Evolutionary conservation across 2,888 invertebrate species (phyloP).

Genomic region (Caenorhabditis panamensis): DNA sequence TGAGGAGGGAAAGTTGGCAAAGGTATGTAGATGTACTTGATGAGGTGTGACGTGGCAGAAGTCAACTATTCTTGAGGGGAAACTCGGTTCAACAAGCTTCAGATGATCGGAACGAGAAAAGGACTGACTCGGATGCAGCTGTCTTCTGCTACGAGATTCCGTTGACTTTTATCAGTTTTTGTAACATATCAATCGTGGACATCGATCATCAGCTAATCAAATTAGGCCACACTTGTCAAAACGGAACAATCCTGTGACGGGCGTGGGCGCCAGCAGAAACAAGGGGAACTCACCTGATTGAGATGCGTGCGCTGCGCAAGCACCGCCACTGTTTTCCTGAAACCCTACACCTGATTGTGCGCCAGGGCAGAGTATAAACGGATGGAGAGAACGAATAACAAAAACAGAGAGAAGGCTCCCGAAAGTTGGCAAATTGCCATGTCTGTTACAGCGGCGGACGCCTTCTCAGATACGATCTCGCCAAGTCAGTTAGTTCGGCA

Average conservation of each 20-base stretch:
- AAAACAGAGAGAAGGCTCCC: constrained; percentile 32
- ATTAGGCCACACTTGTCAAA: constrained; percentile 37
- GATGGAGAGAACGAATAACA: constrained; percentile 14
- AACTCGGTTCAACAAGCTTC: no score
- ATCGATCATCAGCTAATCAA: constrained; percentile 41
- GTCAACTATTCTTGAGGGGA: neutral
- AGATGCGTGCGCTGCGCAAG: constrained; percentile 11
- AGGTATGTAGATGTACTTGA: neutral
- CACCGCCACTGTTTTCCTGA: constrained; percentile 37
- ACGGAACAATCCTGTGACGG: neutral
- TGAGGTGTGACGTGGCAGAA: neutral
- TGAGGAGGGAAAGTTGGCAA: constrained; percentile 5
- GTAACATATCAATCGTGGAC: constrained; percentile 14
- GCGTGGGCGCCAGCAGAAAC: no score
- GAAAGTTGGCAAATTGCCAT: constrained; percentile 46
- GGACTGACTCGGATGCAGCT: neutral
- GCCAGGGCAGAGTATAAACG: constrained; percentile 17
- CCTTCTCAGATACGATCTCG: constrained; percentile 26
- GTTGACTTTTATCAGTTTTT: neutral
- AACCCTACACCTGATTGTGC: constrained; percentile 46
- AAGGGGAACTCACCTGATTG: constrained; percentile 47
- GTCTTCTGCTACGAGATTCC: neutral
- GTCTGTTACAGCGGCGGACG: constrained; percentile 35
- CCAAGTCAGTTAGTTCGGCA: neutral
- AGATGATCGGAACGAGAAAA: neutral